Evolutionary conservation across 2,888 invertebrate genomes (phyloP), one percentile per base, ranked within the genome.

Genomic region (Megaustenia siamemsis): DNA sequence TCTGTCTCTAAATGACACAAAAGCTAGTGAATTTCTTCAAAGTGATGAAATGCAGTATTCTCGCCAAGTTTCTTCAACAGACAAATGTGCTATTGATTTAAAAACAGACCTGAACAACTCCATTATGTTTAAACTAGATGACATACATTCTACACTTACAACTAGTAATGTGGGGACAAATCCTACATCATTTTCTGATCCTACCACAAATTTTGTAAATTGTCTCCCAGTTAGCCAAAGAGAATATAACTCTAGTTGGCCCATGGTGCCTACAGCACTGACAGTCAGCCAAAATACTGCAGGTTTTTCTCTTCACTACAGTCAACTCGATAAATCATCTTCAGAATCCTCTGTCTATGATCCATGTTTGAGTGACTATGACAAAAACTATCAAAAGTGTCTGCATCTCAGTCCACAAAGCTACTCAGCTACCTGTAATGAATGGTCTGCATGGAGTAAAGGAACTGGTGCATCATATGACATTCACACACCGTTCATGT

Each of bases 101-200:
- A 66, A 15, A 40, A 1, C 63, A 43, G 28, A 15, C 40, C n/a
- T 18, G 6, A 28, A 66, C 32, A 66, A 66, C 45, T 56, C 28
- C 28, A 10, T 66, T 32, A 1, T 78, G 35, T 53, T 60, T n/a
- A 63, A 63, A 32, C 53, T 66, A 28, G 63, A 63, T n/a, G 32
- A 0, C 3, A 28, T 32, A 18, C n/a, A 40, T 56, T 43, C 56
- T 60, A 60, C 56, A 60, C 24, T 40, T n/a, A n/a, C 56, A 56
- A 21, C 4, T 40, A 77, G 6, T 32, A 77, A 32, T 40, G 40
- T 40, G 1, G 24, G 3, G 38, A 56, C 76, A 21, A 77, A 77
- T n/a, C 38, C 38, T n/a, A 18, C 76, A 76, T n/a, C 35, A 38
- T 56, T 56, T 77, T n/a, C 76, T 56, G 76, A 77, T 40, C 56